A percentile compares a stretch with the other conserved stretches of the same genome.
Evolutionary conservation across 2,113 vertebrate species (phyloP).

Genomic region (Vulpes lagopus): DNA sequence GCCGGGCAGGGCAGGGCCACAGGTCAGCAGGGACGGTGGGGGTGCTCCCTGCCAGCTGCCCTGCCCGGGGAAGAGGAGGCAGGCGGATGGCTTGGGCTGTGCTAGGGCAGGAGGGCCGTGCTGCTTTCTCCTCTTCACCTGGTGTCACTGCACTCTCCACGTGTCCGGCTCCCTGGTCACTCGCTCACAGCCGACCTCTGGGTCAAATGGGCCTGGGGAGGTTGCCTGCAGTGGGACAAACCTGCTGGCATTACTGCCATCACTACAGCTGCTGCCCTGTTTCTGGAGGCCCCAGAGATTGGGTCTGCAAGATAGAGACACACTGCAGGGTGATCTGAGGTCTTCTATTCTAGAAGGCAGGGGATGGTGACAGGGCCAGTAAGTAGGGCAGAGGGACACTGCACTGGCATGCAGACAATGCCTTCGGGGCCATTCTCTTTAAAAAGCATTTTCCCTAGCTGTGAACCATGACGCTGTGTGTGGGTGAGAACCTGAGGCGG

Average conservation of each 20-base stretch:
- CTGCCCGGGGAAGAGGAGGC: background rate
- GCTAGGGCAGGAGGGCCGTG: background rate
- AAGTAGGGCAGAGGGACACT: background rate
- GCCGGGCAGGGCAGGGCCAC: background rate
- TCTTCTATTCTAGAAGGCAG: constrained; percentile 34
- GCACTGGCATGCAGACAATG: background rate
- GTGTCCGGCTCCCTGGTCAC: background rate
- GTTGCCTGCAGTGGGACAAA: background rate
- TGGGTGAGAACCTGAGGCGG: background rate
- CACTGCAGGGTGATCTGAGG: background rate
- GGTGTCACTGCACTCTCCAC: background rate
- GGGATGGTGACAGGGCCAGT: background rate
- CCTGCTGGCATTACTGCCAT: background rate
- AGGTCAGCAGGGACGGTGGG: background rate
- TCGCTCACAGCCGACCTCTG: background rate
- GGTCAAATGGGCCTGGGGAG: background rate
- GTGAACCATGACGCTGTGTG: background rate
- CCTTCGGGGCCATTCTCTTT: background rate
- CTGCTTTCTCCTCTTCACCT: background rate
- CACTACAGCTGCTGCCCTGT: background rate
- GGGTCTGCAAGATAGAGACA: constrained; percentile 9
- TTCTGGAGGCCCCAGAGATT: background rate
- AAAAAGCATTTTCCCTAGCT: background rate
- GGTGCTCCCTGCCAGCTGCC: background rate
- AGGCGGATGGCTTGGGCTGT: background rate